Conservation (phyloP, 37 sponge, comb jelly and placozoan species). For the Ianthella basta region DNA sequence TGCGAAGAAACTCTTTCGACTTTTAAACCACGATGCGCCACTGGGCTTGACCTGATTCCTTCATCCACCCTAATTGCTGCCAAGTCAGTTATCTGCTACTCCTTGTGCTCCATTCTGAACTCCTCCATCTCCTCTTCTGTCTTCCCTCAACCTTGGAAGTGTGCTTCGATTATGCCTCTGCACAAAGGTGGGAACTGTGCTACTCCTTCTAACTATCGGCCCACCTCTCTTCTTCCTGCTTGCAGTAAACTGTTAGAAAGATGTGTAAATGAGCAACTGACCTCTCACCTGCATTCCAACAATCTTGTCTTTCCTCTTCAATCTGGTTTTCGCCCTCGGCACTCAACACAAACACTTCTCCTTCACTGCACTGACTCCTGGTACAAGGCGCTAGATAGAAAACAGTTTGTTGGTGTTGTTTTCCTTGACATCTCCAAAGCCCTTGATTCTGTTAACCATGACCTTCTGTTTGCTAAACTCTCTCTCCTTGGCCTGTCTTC, state of each 20-base stretch:
- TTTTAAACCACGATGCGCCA: constrained; percentile 9
- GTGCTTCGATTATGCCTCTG: constrained; percentile 5
- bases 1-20: constrained; percentile 5
- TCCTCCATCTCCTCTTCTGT: no score
- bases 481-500: constrained; percentile 17
- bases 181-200: constrained; percentile 4
- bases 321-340: constrained; percentile 8
- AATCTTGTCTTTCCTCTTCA: background rate
- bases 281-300: background rate
- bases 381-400: constrained; percentile 22
- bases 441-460: background rate
- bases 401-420: constrained; percentile 12
- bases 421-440: constrained; percentile 18
- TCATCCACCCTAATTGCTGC: constrained; percentile 4
- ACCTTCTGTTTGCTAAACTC: constrained; percentile 9
- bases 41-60: constrained; percentile 6
- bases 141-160: constrained; percentile 13
- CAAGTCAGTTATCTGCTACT: background rate
- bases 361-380: constrained; percentile 11
- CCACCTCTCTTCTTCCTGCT: constrained; percentile 3
- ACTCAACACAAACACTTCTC: constrained; percentile 24
- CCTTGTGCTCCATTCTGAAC: constrained; percentile 2
- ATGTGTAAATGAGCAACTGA: constrained; percentile 11
- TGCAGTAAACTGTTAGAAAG: constrained; percentile 10
- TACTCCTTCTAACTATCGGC: constrained; percentile 4